Base-by-base conservation (phyloP, 1,140 invertebrate genomes). In the Scaptomyza montana region DNA sequence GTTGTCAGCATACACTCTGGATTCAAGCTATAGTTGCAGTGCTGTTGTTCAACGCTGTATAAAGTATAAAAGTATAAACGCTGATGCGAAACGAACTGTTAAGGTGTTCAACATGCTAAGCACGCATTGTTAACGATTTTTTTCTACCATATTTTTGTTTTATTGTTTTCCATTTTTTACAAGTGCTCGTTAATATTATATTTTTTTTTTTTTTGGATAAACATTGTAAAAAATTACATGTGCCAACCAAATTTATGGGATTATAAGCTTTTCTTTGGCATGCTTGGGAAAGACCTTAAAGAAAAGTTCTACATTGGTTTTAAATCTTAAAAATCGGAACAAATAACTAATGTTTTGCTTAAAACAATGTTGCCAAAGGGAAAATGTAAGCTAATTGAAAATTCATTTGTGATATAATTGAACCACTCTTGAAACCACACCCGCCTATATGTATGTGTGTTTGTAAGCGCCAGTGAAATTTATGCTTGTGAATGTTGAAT, bases 1-100 rank as follows among this genome's bases (percentile, higher is more conserved):
- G 93, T 98, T 4, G 96, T 97, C 61, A 96, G 97, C 33, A 98
- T 99, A 90, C 98, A 99, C 93, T 98, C 97, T 21, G 98, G 97
- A 43, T 98, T 98, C 91, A 99, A 99, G 93, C 69, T 92, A 45
- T 92, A 73, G 62, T 10, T 13, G 30, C 12, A 39, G 5, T n/a
- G 3, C 7, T 19, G 33, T 36, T 36, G 33, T 2, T 19, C 6
- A 39, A 21, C 21, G 3, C 21, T 21, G n/a, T n/a, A n/a, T n/a
- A n/a, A n/a, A n/a, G n/a, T n/a, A n/a, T n/a, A n/a, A n/a, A n/a
- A n/a, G 19, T 47, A 19, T 13, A 13, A 9, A 47, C 12, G 8
- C 9, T 2, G 8, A 9, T 47, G 16, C 19, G 46, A 19, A 16
- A 19, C 46, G 13, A 19, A 16, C 5, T 43, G 39, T 43, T 1